Evolutionary conservation across 2,888 invertebrate species (phyloP), one percentile per base, ranked within the genome.

Genomic region (Cantharis nigra): DNA sequence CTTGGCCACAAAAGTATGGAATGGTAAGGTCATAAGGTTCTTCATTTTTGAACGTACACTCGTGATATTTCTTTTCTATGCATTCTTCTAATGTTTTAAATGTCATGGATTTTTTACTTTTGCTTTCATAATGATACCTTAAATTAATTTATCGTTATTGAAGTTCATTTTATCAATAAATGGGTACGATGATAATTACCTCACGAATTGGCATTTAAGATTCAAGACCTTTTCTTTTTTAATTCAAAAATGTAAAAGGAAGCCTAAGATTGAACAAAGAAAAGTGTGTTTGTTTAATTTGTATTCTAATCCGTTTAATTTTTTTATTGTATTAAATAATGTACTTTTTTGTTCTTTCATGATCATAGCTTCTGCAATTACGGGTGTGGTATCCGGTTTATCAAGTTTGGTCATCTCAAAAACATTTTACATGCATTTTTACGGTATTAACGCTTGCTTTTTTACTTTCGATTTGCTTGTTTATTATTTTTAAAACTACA

Each of bases 1-100:
- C 89, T 78, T 93, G 92, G 18, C 93, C 93, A 83, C 93, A 93
- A 84, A 93, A 93, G 85, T 92, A 91, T 0, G 92, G 90, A 80
- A 93, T 90, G 9, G 90, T 87, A 63, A 91, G 87, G 78, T 90
- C 90, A 81, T 91, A 89, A 33, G 85, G 82, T 23, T 84, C 81
- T 16, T 88, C 89, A 74, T 85, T 83, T 23, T 83, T 80, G 81
- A 87, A 88, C 14, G 83, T 83, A 80, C 90, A 91, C 83, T 90
- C 89, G 13, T 86, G 85, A 80, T 89, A 89, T 23, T 86, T 84
- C 14, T 83, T 83, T 18, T 85, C 78, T 28, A 89, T 85, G 80
- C 90, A 89, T 73, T 81, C 78, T 76, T 83, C 83, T 63, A 83
- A 70, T 10, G 63, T 28, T 7, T 70, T 74, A 28, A 63, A 26